A percentile compares a stretch with the other conserved stretches of the same genome.
phyloP scores from a whole-genome alignment of 1,140 invertebrate species.

The Drosophila kepulauana region DNA sequence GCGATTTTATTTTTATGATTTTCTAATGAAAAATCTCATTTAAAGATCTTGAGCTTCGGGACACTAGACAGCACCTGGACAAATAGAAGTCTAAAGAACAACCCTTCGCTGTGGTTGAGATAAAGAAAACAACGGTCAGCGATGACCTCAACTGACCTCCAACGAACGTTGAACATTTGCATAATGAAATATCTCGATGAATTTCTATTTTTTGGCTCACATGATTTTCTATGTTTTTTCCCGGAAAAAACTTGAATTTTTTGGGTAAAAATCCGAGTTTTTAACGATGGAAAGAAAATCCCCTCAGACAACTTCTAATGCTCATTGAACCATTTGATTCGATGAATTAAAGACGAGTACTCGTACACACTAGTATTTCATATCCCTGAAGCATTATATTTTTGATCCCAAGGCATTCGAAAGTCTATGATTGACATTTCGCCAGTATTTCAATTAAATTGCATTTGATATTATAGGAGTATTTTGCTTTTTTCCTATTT shows the following conservation, averaged over 20 bases:
- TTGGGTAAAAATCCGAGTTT: constrained; percentile 57
- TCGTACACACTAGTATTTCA: neutral
- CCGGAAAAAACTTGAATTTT: constrained; percentile 63
- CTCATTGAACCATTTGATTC: constrained; percentile 71
- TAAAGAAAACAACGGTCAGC: constrained; percentile 46
- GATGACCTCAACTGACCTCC: constrained; percentile 75
- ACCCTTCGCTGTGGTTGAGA: constrained; percentile 61
- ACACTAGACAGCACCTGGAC: constrained; percentile 66
- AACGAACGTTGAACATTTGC: constrained; percentile 43
- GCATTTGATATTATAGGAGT: constrained; percentile 42
- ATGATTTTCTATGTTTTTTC: constrained; percentile 54
- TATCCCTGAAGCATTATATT: constrained; percentile 11
- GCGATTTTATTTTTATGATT: constrained; percentile 79
- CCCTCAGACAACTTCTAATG: constrained; percentile 20
- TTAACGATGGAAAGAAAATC: constrained; percentile 42
- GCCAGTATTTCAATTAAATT: constrained; percentile 77
- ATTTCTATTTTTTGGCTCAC: constrained; percentile 38
- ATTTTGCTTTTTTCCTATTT: constrained; percentile 14
- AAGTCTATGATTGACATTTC: constrained; percentile 69
- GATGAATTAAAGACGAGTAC: constrained; percentile 23
- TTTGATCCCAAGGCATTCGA: constrained; percentile 50
- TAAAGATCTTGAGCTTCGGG: constrained; percentile 57
- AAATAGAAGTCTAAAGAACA: constrained; percentile 52
- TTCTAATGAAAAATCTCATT: constrained; percentile 76
- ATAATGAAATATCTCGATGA: constrained; percentile 27